Evolutionary conservation across 2,888 invertebrate species (phyloP).

Genomic region (Chymomyza caudatula): DNA sequence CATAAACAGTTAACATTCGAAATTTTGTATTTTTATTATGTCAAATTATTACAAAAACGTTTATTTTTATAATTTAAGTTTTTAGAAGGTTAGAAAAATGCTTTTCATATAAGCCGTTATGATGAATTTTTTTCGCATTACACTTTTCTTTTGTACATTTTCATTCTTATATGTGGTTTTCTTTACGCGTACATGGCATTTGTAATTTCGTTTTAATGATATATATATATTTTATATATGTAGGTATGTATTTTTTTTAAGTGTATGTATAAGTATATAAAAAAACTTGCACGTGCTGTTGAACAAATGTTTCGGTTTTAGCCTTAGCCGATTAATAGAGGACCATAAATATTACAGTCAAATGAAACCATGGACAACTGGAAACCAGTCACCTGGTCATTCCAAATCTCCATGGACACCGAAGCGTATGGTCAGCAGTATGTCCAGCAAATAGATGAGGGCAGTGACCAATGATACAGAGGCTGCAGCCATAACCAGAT

Average conservation of each 20-base stretch:
- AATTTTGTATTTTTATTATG: not conserved
- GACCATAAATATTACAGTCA: slow-evolving; percentile 63
- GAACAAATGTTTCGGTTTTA: slow-evolving; percentile 46
- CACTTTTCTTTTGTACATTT: slow-evolving; percentile 51
- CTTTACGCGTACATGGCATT: slow-evolving; percentile 57
- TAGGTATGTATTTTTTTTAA: no score
- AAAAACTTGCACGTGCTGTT: slow-evolving; percentile 21
- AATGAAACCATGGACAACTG: slow-evolving; percentile 18
- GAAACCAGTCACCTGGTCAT: slow-evolving; percentile 43
- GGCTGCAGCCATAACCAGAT: slow-evolving; percentile 75
- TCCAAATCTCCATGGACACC: slow-evolving; percentile 76
- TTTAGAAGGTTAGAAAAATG: not conserved
- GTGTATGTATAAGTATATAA: not conserved
- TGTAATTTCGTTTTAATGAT: slow-evolving; percentile 37
- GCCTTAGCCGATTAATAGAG: slow-evolving; percentile 40
- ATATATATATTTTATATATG: slow-evolving; percentile 6
- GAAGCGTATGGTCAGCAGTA: slow-evolving; percentile 74
- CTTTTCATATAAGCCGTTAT: not conserved
- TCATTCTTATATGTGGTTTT: slow-evolving; percentile 1
- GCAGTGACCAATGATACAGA: slow-evolving; percentile 72
- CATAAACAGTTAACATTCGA: no score
- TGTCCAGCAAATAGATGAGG: slow-evolving; percentile 74
- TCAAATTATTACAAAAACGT: not conserved
- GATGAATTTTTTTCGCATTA: slow-evolving; percentile 10
- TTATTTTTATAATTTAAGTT: not conserved